Base-by-base conservation (phyloP, 2,888 invertebrate genomes). In the Notocelia uddmanniana region DNA sequence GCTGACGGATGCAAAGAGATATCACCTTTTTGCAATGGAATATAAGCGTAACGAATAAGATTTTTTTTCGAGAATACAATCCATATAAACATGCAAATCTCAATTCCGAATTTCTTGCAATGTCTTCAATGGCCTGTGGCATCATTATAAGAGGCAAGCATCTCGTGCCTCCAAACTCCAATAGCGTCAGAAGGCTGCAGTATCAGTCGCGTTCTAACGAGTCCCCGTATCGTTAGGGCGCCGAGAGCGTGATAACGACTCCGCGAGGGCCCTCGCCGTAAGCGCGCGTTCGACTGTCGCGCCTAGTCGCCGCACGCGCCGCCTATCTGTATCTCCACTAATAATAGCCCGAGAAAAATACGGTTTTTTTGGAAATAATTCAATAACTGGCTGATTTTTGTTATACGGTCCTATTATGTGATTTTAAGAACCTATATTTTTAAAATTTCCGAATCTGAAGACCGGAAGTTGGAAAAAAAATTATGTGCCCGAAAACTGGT, bases 211-310 rank as follows among this genome's bases (percentile, higher is more conserved):
- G 50, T 55, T 64, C 50, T 73, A 73, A 73, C 70, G 70, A 73
- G 66, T 50, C 34, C 34, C 34, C 69, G 66, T 73, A 73, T 73
- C 73, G 73, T 73, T 69, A 73, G 73, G 64, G 66, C 48, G 60
- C 55, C 74, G 77, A 77, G 79, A 78, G 81, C 74, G 79, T 79
- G 79, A 80, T 85, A 85, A 85, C 85, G 85, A 85, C 84, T 83
- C 77, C 70, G 76, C 77, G 76, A 77, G 68, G 67, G 74, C 59
- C 62, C 73, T 73, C 66, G 59, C 69, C 67, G 57, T 76, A 80
- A 77, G 81, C 80, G 78, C 77, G 77, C 76, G 78, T 79, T 78
- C 74, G 77, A 62, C 72, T 67, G 67, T 60, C 71, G 66, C 55
- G 66, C 50, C 50, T 52, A 50, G 48, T 19, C 63, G 69, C 62